Evolutionary conservation across 2,113 vertebrate species (phyloP).

Genomic region (Aptenodytes forsteri): DNA sequence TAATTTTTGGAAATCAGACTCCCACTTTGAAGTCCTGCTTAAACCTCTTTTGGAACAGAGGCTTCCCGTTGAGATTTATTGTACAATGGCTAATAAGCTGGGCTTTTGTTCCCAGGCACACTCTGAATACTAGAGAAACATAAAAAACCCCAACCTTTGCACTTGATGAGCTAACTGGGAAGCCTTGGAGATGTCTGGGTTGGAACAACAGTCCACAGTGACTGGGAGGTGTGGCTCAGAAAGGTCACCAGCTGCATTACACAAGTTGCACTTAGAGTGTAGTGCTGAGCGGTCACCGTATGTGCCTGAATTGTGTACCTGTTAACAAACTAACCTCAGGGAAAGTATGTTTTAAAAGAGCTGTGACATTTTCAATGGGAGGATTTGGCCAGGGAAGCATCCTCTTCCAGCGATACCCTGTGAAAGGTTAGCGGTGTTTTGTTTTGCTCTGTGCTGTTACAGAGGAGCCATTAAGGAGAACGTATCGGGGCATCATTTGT

Average conservation of each 20-base stretch:
- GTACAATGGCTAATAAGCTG: neutral
- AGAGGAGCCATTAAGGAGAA: neutral
- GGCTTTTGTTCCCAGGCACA: neutral
- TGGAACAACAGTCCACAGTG: neutral
- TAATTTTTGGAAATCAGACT: neutral
- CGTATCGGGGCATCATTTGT: neutral
- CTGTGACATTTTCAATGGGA: neutral
- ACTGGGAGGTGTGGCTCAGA: neutral
- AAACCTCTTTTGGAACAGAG: neutral
- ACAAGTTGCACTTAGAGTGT: neutral
- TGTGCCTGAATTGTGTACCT: neutral
- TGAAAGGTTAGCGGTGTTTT: neutral
- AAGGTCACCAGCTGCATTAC: neutral
- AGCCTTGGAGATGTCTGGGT: neutral
- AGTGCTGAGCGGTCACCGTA: neutral
- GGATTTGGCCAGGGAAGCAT: slow-evolving; percentile 12
- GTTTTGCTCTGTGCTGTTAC: neutral
- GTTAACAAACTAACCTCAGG: neutral
- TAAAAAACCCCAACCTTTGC: neutral
- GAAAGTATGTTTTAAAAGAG: neutral
- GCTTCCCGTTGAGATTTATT: neutral
- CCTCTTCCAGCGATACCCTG: neutral
- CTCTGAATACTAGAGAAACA: neutral
- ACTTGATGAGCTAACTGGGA: neutral
- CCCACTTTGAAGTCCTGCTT: neutral